phyloP scores from a whole-genome alignment of 2,797 vertebrate species.

The Tragopan temminckii region DNA sequence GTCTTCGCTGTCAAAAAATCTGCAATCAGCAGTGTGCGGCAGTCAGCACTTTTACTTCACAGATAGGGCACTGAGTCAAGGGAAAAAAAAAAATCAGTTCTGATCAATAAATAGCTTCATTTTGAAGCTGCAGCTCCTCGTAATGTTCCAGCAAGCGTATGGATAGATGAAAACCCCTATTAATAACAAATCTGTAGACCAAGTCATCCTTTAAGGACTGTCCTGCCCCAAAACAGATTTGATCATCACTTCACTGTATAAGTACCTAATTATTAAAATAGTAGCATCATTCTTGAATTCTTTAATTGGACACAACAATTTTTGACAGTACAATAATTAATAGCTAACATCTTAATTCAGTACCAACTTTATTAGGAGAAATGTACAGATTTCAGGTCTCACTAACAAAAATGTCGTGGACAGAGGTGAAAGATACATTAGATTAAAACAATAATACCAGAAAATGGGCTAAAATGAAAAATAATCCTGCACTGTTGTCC shows the following conservation, averaged over 20 bases:
- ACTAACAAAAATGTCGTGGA: neutral
- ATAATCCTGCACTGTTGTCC: neutral
- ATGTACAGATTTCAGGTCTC: neutral
- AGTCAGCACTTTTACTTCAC: slow-evolving; percentile 81
- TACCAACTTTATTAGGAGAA: neutral
- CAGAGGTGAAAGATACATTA: neutral
- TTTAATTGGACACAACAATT: neutral
- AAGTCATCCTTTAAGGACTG: neutral
- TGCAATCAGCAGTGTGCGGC: slow-evolving; percentile 83
- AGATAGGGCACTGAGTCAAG: slow-evolving; percentile 69
- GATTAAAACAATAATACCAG: neutral
- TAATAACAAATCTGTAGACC: neutral
- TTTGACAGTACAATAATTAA: neutral
- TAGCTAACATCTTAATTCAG: neutral
- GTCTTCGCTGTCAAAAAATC: slow-evolving; percentile 81
- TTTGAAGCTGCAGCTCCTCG: slow-evolving; percentile 20
- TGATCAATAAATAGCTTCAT: slow-evolving; percentile 81
- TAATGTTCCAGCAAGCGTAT: slow-evolving; percentile 19
- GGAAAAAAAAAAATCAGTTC: slow-evolving; percentile 48
- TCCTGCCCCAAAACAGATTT: neutral
- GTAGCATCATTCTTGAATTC: neutral
- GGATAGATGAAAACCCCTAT: neutral
- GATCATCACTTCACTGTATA: neutral
- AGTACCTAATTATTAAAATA: neutral
- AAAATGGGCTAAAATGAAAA: neutral